Percentiles rank a stretch among this genome's conserved stretches.
phyloP scores from a whole-genome alignment of 2,797 vertebrate species.

The Periophthalmus magnuspinnatus region DNA sequence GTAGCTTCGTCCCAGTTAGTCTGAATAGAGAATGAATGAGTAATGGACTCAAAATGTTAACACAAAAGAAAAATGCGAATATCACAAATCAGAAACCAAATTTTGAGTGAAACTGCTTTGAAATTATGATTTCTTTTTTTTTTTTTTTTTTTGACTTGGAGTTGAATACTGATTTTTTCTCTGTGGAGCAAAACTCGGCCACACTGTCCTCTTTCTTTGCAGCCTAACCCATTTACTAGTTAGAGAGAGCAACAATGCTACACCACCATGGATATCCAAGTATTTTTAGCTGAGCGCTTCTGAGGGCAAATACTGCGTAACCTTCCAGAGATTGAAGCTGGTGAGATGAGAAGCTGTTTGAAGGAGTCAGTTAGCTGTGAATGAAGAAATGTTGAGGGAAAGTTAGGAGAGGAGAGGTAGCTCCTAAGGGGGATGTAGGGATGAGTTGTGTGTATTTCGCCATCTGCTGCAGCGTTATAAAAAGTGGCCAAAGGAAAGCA shows the following conservation, averaged over 20 bases:
- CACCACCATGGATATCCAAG: conserved; percentile 24
- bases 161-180: background rate
- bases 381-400: conserved; percentile 55
- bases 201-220: conserved; percentile 24
- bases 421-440: conserved; percentile 48
- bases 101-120: no score
- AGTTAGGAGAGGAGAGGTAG: conserved; percentile 56
- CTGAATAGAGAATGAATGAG: background rate
- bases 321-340: conserved; percentile 54
- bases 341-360: conserved; percentile 21
- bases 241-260: conserved; percentile 34
- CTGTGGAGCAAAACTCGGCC: conserved; percentile 9
- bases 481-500: conserved; percentile 63
- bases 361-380: conserved; percentile 18
- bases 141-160: background rate
- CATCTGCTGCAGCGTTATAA: conserved; percentile 67
- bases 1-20: background rate
- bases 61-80: background rate
- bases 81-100: background rate
- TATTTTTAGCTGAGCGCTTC: conserved; percentile 43
- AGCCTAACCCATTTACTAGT: conserved; percentile 31
- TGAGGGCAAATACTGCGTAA: conserved; percentile 3
- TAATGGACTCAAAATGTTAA: background rate
- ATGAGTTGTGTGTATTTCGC: conserved; percentile 44
- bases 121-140: background rate